A percentile compares a stretch with the other conserved stretches of the same genome.
Conservation (phyloP, 2,888 invertebrate genomes). For the Caenorhabditis doughertyi region DNA sequence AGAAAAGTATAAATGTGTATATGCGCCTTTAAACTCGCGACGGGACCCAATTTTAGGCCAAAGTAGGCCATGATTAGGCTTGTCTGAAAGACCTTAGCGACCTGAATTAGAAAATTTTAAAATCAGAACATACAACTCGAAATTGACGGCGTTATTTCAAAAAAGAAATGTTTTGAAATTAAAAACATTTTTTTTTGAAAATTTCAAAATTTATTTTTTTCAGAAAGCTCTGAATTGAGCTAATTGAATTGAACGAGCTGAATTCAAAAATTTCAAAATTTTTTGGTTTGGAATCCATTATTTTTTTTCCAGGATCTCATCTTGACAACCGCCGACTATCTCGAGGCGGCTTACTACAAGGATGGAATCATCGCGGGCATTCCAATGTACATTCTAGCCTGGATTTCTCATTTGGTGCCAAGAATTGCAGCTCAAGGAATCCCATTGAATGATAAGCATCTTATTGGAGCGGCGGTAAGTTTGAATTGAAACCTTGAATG, state of each 20-base stretch:
- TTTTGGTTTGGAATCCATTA: no score
- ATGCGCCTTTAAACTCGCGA: no score
- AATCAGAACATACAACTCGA: no score
- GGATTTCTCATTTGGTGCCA: not conserved
- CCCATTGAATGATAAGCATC: not conserved
- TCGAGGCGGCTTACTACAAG: not conserved
- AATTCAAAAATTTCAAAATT: not conserved
- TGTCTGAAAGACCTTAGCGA: not conserved
- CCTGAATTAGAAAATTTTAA: not conserved
- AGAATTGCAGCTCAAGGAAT: not conserved
- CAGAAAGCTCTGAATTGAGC: no score
- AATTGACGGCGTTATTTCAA: no score
- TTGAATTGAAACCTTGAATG: no score
- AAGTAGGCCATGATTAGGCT: not conserved
- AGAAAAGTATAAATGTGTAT: no score
- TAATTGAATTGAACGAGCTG: no score
- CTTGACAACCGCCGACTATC: not conserved
- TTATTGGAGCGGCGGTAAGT: not conserved
- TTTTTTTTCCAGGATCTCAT: slow-evolving; percentile 7
- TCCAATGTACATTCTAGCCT: not conserved
- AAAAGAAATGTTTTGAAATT: no score
- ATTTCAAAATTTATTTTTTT: no score
- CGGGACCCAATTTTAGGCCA: no score
- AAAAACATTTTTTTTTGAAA: no score
- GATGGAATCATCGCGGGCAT: not conserved